Percentiles rank a stretch among this genome's conserved stretches.
Evolutionary conservation across 2,113 vertebrate genomes (phyloP).

Genomic region (Megalops atlanticus): DNA sequence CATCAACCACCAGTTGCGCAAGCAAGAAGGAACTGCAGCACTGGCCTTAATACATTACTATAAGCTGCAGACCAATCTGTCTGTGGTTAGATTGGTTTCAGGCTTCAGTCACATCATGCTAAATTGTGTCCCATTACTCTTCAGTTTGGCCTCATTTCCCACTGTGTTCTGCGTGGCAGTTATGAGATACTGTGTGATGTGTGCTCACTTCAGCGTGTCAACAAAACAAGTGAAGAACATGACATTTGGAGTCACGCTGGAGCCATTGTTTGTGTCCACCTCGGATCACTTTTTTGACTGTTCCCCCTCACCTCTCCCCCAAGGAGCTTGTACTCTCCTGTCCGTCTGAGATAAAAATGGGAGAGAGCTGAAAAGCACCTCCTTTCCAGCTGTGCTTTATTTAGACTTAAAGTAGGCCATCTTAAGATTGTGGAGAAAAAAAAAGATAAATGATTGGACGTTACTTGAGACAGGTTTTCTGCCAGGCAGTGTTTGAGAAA

Average conservation of each 20-base stretch:
- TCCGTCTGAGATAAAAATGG: neutral
- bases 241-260: too few species aligned
- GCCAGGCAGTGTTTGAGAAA: neutral
- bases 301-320: too few species aligned
- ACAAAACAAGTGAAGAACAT: neutral
- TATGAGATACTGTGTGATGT: too few species aligned
- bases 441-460: neutral
- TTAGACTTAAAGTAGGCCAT: neutral
- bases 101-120: neutral
- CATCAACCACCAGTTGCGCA: too few species aligned
- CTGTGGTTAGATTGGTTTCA: neutral
- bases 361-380: neutral
- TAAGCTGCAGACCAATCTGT: neutral
- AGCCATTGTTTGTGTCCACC: neutral
- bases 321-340: neutral
- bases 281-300: neutral
- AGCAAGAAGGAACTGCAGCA: too few species aligned
- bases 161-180: too few species aligned
- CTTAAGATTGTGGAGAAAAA: neutral
- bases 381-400: neutral
- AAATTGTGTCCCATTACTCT: neutral
- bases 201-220: too few species aligned
- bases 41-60: neutral
- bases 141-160: too few species aligned
- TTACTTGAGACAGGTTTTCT: neutral